phyloP scores from a whole-genome alignment of 1,140 invertebrate species.

The Solenopsis invicta region DNA sequence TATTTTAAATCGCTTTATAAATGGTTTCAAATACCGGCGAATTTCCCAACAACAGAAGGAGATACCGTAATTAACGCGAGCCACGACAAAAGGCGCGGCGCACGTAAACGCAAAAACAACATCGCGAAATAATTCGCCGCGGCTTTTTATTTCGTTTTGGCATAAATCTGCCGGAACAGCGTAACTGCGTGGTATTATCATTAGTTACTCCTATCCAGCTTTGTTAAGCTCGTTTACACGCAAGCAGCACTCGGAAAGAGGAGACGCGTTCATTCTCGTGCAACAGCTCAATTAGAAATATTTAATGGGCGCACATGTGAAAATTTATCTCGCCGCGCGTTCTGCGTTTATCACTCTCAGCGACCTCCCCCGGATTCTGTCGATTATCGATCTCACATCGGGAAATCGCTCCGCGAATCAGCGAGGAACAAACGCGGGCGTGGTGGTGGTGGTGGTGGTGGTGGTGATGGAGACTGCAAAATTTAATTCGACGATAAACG shows the following conservation, averaged over 20 bases:
- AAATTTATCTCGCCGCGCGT: constrained; percentile 39
- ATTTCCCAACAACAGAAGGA: constrained; percentile 62
- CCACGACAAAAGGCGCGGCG: constrained; percentile 45
- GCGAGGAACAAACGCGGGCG: constrained; percentile 12
- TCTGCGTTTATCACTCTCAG: constrained; percentile 5
- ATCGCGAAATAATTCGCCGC: constrained; percentile 52
- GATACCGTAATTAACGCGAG: constrained; percentile 55
- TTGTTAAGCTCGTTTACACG: constrained; percentile 63
- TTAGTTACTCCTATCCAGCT: constrained; percentile 61
- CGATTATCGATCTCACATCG: constrained; percentile 51
- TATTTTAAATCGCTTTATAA: constrained; percentile 55
- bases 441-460: constrained; percentile 7
- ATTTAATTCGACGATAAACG: constrained; percentile 60
- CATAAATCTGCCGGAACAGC: constrained; percentile 57
- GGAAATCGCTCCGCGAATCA: constrained; percentile 43
- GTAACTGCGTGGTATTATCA: constrained; percentile 61
- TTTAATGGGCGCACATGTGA: constrained; percentile 52
- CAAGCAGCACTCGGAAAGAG: constrained; percentile 43
- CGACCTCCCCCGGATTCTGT: background rate
- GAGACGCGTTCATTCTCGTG: constrained; percentile 33
- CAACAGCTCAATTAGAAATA: constrained; percentile 64
- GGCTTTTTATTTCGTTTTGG: constrained; percentile 47
- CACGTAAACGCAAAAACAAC: constrained; percentile 54
- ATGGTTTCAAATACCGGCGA: constrained; percentile 46
- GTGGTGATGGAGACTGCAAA: constrained; percentile 18